Base-by-base conservation (phyloP, 2,888 invertebrate species). In the Thelaira solivaga region DNA sequence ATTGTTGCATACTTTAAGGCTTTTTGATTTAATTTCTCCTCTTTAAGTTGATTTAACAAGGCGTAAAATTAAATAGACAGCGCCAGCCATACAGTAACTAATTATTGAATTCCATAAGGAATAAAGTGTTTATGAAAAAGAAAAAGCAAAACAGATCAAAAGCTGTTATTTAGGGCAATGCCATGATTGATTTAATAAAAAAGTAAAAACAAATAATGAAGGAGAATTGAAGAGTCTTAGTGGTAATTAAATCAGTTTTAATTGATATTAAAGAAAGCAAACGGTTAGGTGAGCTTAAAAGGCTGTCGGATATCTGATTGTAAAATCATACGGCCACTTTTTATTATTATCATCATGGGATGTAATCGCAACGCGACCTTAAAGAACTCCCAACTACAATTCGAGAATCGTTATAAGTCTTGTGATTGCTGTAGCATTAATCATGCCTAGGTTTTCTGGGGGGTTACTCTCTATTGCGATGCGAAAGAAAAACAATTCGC, bases 1-100 rank as follows among this genome's bases (percentile, higher is more conserved):
- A 75, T 75, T 75, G 74, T 75, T 75, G 74, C 74, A 67, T 75
- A 65, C 73, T 73, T 65, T 57, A 31, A 57, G 47, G 57, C 39
- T 64, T 57, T 61, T 68, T 68, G 24, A 59, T 59, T 61, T 29
- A 61, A 53, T 74, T 53, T 34, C 39, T 29, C 2, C 41, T 22
- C 2, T 47, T 64, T 45, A 45, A 68, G 36, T 36, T 22, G 29
- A 59, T 61, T 29, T 67, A 64, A 64, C 16, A 31, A 72, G 61
- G 57, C 68, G 11, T 39, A 20, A 39, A 36, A 51, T 29, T 20
- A 41, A 51, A n/a, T 51, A 65, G 26, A n/a, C 43, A 18, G 47
- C 26, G 57, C 18, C n/a, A n/a, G n/a, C n/a, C n/a, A n/a, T n/a
- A n/a, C 29, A n/a, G n/a, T n/a, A 64, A 26, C 24, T 64, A 49